Evolutionary conservation across 1,140 invertebrate species (phyloP).

Genomic region (Linepithema humile): DNA sequence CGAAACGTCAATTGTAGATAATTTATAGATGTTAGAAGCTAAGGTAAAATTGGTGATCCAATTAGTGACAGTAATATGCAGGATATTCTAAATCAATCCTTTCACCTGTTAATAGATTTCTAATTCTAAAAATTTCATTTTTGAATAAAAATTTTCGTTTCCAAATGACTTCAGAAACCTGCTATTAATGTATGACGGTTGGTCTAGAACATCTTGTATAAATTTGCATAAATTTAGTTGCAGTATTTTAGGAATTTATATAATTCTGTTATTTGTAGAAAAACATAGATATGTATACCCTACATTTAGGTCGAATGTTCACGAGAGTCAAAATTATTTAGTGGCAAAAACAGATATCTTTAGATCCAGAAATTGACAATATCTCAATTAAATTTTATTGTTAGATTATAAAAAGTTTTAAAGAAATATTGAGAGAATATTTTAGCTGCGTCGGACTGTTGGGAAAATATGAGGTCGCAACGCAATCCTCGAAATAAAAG

Average conservation of each 20-base stretch:
- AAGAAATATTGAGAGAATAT: not conserved
- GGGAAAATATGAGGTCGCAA: not conserved
- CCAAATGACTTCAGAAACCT: too few relatives aligned
- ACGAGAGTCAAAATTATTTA: not conserved
- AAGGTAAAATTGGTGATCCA: not conserved
- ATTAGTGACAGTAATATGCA: too few relatives aligned
- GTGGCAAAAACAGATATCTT: not conserved
- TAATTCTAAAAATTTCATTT: too few relatives aligned
- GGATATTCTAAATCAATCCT: too few relatives aligned
- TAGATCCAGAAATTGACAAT: not conserved
- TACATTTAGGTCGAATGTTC: not conserved
- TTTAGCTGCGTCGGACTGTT: not conserved
- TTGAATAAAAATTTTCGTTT: too few relatives aligned
- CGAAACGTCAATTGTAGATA: not conserved
- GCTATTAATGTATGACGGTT: too few relatives aligned
- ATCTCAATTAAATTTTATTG: not conserved
- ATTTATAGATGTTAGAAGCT: not conserved
- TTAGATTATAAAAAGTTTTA: not conserved
- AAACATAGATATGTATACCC: not conserved
- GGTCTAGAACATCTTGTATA: too few relatives aligned
- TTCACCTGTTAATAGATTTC: too few relatives aligned
- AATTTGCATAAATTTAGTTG: not conserved
- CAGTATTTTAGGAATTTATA: not conserved
- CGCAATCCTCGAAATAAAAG: slow-evolving; percentile 3
- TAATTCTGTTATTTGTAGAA: not conserved